Evolutionary conservation across 2,797 vertebrate species (phyloP), one percentile per base, ranked within the genome.

Genomic region (Florisuga fusca): DNA sequence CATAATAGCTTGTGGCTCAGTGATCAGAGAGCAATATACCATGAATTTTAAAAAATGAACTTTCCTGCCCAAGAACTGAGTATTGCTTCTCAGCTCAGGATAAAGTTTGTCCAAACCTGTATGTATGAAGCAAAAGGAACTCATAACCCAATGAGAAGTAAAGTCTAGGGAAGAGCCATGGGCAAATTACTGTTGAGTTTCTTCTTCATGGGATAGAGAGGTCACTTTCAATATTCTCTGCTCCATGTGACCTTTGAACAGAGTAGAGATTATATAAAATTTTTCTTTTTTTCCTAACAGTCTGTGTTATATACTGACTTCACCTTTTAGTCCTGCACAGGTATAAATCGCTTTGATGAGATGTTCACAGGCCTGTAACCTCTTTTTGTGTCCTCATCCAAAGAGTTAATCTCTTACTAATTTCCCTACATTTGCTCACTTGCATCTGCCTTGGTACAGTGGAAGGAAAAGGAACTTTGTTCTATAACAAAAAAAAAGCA

Each of bases 401-500:
- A n/a, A 63, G 31, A 26, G 7, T 25, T 2, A 1, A 14, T 33
- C 18, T 74, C 57, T 77, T 27, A 38, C 15, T 27, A 18, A 68
- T 12, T 50, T 1, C 50, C 13, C n/a, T 68, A 8, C 2, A 2
- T 78, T 36, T 74, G 8, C 29, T 91, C n/a, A 51, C n/a, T n/a
- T 75, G 1, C 48, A 48, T 36, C 58, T 78, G 45, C 9, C 22
- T 69, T 2, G 1, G 22, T 23, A 72, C 31, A 77, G 45, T 23
- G 26, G 29, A 85, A 93, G 26, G 0, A 0, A 9, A 93, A 81
- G 15, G 15, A 20, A 4, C 1, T 55, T 9, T 7, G 58, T 84
- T 74, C 26, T 3, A 4, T 31, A 57, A 34, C 22, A 57, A 0
- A 26, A 78, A 50, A 1, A 0, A 27, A 0, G 0, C 1, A 66